phyloP scores from a whole-genome alignment of 2,888 invertebrate species.

The Amphipyra tragopoginis region DNA sequence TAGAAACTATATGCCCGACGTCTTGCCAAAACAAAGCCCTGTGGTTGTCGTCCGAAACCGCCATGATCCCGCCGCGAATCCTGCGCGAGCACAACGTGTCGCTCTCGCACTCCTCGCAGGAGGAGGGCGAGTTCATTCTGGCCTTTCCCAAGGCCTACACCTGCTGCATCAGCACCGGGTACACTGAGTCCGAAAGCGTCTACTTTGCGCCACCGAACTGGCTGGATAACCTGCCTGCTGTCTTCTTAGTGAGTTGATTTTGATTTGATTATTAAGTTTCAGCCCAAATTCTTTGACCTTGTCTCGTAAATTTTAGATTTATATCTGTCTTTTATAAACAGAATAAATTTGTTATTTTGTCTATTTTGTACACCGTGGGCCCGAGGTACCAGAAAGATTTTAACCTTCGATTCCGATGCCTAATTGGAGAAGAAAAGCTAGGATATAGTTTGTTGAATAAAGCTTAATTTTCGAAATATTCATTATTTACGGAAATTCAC shows the following conservation, averaged over 20 bases:
- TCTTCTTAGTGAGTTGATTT: constrained; percentile 91
- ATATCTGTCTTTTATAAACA: too few relatives aligned
- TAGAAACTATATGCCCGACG: constrained; percentile 94
- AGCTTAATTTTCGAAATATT: too few relatives aligned
- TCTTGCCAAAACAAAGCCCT: constrained; percentile 95
- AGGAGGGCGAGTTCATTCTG: constrained; percentile 96
- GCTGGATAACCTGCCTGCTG: constrained; percentile 92
- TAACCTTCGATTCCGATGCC: too few relatives aligned
- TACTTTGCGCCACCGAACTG: constrained; percentile 96
- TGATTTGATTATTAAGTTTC: neutral
- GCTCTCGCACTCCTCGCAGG: constrained; percentile 94
- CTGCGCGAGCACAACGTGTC: constrained; percentile 94
- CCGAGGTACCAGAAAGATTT: too few relatives aligned
- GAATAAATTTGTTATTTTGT: too few relatives aligned
- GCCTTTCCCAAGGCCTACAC: constrained; percentile 97
- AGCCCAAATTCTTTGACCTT: too few relatives aligned
- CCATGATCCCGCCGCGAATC: constrained; percentile 96
- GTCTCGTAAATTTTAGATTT: too few relatives aligned
- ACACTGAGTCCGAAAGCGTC: constrained; percentile 96
- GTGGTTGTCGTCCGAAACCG: constrained; percentile 97
- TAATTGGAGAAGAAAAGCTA: too few relatives aligned
- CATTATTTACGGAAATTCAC: too few relatives aligned
- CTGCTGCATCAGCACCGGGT: constrained; percentile 96
- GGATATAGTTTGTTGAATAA: too few relatives aligned
- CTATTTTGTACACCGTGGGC: too few relatives aligned